Base-by-base conservation (phyloP, 2,888 invertebrate species). In the Polylopha cassiicola region DNA sequence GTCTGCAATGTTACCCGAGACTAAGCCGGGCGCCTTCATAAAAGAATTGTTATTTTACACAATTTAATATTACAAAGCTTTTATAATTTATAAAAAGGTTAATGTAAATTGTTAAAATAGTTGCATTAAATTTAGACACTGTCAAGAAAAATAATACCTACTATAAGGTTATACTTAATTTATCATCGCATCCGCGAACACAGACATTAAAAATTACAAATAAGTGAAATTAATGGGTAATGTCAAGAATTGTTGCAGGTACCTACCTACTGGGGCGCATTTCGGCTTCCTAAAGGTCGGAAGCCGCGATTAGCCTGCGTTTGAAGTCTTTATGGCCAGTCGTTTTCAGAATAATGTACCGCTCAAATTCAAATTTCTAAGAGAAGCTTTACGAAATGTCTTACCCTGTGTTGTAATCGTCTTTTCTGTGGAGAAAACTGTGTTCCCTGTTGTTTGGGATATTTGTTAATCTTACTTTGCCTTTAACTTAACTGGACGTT, bases 221-320 rank as follows among this genome's bases (percentile, higher is more conserved):
- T 24, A 29, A 38, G 29, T 33, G 33, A 75, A 65, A 68, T 34
- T 29, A 41, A 34, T 41, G 34, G 34, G 32, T 27, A 33, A 33
- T 23, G 33, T 13, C 23, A 34, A 29, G 24, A 23, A 41, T 30
- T 30, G 63, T 71, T 73, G 59, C 62, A 70, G 65, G 67, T 72
- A 73, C 73, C 75, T 64, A 66, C 55, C n/a, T n/a, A n/a, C n/a
- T n/a, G n/a, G 61, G 64, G 56, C 69, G 66, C 73, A 69, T 70
- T 71, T 72, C 60, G 67, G 61, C 61, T 58, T 54, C 61, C 68
- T 54, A 73, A 79, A 79, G 82, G 82, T 79, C 80, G 81, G 78
- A 80, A 81, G 78, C 72, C 72, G 64, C 78, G 80, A 82, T 82
- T 82, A 82, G 80, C 71, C 70, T 69, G 73, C 80, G 77, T 78